Evolutionary conservation across 2,888 invertebrate genomes (phyloP).

Genomic region (Campoplex capitator): DNA sequence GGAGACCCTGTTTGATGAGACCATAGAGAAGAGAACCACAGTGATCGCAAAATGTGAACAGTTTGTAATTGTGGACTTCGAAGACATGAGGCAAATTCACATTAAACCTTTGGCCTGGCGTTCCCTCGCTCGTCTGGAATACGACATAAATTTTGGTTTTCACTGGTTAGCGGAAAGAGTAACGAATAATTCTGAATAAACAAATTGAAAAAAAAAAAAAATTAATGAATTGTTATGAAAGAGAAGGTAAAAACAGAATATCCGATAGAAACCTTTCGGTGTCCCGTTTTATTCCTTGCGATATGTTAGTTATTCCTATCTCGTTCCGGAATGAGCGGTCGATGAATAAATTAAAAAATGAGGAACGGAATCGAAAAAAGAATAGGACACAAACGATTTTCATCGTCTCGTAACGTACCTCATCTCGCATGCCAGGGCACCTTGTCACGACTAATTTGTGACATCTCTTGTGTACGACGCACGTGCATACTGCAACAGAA

Average conservation of each 20-base stretch:
- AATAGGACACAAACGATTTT: conserved; percentile 45
- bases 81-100: conserved; percentile 99
- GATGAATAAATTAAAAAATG: conserved; percentile 25
- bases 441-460: conserved; percentile 98
- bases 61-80: conserved; percentile 97
- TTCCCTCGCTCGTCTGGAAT: conserved; percentile 86
- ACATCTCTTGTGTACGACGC: conserved; percentile 99
- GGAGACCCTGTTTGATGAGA: conserved; percentile 97
- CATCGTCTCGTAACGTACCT: conserved; percentile 85
- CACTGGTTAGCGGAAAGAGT: conserved; percentile 60
- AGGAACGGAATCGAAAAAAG: conserved; percentile 8
- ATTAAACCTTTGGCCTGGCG: conserved; percentile 94
- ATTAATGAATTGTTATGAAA: conserved; percentile 31
- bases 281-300: conserved; percentile 12
- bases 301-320: conserved; percentile 42
- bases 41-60: conserved; percentile 99
- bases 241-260: conserved; percentile 42
- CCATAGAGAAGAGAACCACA: conserved; percentile 99
- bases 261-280: conserved; percentile 42
- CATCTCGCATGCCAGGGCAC: conserved; percentile 99
- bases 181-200: conserved; percentile 35
- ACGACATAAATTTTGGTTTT: conserved; percentile 75
- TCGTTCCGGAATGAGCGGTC: conserved; percentile 38
- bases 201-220: not conserved
- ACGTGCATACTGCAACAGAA: conserved; percentile 95